Evolutionary conservation across 1,140 invertebrate genomes (phyloP).

Genomic region (Drosophila hydei): DNA sequence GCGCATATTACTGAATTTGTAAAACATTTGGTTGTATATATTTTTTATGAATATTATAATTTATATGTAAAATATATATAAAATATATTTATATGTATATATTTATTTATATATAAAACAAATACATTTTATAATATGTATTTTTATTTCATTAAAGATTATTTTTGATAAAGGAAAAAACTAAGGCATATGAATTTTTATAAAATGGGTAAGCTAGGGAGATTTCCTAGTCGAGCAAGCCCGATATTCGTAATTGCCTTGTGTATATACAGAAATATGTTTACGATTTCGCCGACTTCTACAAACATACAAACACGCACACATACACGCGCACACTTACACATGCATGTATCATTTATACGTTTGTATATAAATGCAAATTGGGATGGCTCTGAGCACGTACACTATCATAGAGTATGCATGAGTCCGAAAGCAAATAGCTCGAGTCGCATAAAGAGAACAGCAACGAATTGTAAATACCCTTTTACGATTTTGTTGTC

Average conservation of each 20-base stretch:
- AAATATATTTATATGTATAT: too few relatives aligned
- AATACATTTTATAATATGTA: too few relatives aligned
- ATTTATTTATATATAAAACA: too few relatives aligned
- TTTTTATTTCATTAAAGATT: too few relatives aligned
- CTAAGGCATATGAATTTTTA: too few relatives aligned
- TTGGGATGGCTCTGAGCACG: constrained; percentile 35
- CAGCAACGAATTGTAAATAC: neutral
- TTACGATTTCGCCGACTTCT: constrained; percentile 29
- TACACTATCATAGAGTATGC: constrained; percentile 60
- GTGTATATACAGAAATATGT: constrained; percentile 48
- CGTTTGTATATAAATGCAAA: constrained; percentile 38
- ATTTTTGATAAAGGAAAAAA: too few relatives aligned
- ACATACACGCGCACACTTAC: neutral
- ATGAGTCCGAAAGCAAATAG: constrained; percentile 27
- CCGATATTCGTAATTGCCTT: constrained; percentile 25
- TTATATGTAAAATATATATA: too few relatives aligned
- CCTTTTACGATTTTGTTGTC: neutral
- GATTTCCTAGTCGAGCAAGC: neutral
- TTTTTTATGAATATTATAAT: too few relatives aligned
- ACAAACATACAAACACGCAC: neutral
- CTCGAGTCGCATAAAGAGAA: neutral
- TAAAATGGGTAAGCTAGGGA: too few relatives aligned
- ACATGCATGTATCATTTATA: neutral
- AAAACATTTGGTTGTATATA: too few relatives aligned
- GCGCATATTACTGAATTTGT: neutral